Evolutionary conservation across 2,113 vertebrate species (phyloP).

Genomic region (Anguilla japonica): DNA sequence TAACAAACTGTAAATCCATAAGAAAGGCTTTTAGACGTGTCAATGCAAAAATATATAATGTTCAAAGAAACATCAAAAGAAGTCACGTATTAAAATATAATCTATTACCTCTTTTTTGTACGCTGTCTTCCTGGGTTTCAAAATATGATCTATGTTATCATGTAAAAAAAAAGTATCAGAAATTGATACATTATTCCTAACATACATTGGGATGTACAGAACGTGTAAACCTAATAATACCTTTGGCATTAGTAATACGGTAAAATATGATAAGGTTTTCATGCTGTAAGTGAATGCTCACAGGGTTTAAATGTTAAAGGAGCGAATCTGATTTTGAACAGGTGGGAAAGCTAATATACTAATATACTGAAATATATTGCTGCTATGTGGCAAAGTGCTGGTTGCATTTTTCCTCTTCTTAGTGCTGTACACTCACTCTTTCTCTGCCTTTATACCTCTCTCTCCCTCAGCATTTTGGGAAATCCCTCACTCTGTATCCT

Average conservation of each 20-base stretch:
- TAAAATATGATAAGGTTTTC: not conserved
- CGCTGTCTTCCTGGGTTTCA: not conserved
- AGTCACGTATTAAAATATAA: no score
- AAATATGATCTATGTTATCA: not conserved
- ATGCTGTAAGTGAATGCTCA: not conserved
- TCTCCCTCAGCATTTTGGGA: not conserved
- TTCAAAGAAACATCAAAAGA: not conserved
- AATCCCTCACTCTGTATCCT: not conserved
- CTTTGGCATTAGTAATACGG: not conserved
- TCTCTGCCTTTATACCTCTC: not conserved
- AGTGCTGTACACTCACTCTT: not conserved
- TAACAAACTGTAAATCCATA: not conserved
- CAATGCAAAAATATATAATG: not conserved
- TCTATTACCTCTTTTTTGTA: no score
- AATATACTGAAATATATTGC: not conserved
- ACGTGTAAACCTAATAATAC: no score
- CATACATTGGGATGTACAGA: not conserved
- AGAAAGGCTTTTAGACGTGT: not conserved
- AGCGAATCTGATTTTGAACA: not conserved
- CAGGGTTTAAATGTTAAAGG: not conserved
- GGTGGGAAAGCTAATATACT: not conserved
- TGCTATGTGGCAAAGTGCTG: constrained; percentile 4
- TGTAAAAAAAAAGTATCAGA: not conserved
- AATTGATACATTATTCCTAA: not conserved
- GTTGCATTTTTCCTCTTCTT: not conserved